A percentile compares a stretch with the other conserved stretches of the same genome.
Conservation (phyloP, 2,797 vertebrate species). For the Agapornis canus region DNA sequence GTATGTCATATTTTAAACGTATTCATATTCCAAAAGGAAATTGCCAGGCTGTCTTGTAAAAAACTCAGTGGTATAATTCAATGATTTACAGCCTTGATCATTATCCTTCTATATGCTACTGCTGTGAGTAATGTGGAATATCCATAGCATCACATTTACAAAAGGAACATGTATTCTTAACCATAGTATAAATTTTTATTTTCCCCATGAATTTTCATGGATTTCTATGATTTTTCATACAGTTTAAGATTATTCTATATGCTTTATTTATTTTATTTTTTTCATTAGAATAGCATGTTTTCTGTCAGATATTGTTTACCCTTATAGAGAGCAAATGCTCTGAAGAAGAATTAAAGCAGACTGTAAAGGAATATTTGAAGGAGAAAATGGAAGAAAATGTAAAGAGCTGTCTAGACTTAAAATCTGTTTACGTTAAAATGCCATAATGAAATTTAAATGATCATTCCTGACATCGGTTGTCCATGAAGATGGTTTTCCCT, state of each 20-base stretch:
- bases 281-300: background rate
- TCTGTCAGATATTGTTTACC: background rate
- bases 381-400: background rate
- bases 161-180: background rate
- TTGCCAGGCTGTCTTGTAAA: background rate
- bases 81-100: background rate
- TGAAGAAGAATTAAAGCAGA: background rate
- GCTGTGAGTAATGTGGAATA: background rate
- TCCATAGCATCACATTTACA: background rate
- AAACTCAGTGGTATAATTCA: background rate
- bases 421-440: background rate
- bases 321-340: background rate
- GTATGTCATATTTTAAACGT: slow-evolving; percentile 3
- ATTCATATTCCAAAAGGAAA: background rate
- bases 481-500: background rate
- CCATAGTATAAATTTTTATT: background rate
- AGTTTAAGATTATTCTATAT: background rate
- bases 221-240: background rate
- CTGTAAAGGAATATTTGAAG: background rate
- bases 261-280: background rate
- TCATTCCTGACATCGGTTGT: background rate
- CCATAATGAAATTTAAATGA: background rate
- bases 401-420: background rate
- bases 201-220: background rate
- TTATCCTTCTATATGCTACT: background rate